Percentiles rank a stretch among this genome's conserved stretches.
These are phyloP conservation scores for Aleiodes leptofemur DNA, from an alignment of 2,888 invertebrate genomes.

Conservation along the genomic window DNA sequence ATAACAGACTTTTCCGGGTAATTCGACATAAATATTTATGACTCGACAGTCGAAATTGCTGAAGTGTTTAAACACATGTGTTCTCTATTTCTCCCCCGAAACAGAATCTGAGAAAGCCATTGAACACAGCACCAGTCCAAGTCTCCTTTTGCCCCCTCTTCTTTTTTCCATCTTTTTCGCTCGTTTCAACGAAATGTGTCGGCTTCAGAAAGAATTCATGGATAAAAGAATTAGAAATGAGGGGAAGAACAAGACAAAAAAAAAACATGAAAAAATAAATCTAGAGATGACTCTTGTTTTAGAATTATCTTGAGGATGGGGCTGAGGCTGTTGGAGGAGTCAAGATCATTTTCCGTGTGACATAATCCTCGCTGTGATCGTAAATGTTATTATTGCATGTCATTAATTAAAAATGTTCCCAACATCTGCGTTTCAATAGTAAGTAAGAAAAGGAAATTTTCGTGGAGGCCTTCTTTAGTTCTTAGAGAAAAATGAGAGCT, in stretches of 20 bases:
- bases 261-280: slow-evolving; percentile 1
- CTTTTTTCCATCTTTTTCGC: background rate
- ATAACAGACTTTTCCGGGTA: slow-evolving; percentile 50
- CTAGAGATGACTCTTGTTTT: slow-evolving; percentile 5
- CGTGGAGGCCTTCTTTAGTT: too few relatives aligned
- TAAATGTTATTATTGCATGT: too few relatives aligned
- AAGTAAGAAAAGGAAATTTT: too few relatives aligned
- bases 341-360: background rate
- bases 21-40: slow-evolving; percentile 61
- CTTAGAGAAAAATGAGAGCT: too few relatives aligned
- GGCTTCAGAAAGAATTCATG: slow-evolving; percentile 33
- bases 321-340: background rate
- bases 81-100: slow-evolving; percentile 21
- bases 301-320: slow-evolving; percentile 26
- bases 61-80: slow-evolving; percentile 56
- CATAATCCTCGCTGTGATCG: background rate
- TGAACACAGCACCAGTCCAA: slow-evolving; percentile 50
- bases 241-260: slow-evolving; percentile 18
- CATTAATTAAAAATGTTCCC: too few relatives aligned
- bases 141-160: slow-evolving; percentile 26
- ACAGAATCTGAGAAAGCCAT: slow-evolving; percentile 43
- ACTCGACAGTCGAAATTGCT: slow-evolving; percentile 51
- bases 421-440: too few relatives aligned
- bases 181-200: slow-evolving; percentile 27
- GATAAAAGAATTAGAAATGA: slow-evolving; percentile 9